phyloP scores from a whole-genome alignment of 2,113 vertebrate species.

The Sceloporus tristichus region DNA sequence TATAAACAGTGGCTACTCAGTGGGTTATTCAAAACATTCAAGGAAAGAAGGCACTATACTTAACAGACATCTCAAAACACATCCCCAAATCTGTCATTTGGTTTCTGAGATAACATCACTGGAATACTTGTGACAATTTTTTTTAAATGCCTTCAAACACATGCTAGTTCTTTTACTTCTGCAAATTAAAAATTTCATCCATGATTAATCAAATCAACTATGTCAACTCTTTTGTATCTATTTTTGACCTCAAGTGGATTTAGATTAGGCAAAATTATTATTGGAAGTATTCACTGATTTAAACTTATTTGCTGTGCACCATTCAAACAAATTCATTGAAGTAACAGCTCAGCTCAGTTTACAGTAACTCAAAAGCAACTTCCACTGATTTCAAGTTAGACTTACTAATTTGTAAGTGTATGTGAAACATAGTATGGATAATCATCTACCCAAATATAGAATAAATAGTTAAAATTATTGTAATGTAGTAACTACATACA shows the following conservation, averaged over 20 bases:
- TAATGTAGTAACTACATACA: too few species aligned
- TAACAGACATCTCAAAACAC: conserved; percentile 75
- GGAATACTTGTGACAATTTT: conserved; percentile 22
- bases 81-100: conserved; percentile 73
- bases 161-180: background rate
- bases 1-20: conserved; percentile 72
- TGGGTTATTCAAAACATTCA: conserved; percentile 75
- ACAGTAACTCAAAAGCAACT: background rate
- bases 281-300: conserved; percentile 21
- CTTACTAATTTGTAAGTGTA: background rate
- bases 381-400: background rate
- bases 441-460: background rate
- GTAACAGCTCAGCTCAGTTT: background rate
- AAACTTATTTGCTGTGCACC: background rate
- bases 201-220: background rate
- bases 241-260: conserved; percentile 38
- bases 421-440: background rate
- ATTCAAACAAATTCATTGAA: conserved; percentile 13
- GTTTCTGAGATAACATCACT: conserved; percentile 58
- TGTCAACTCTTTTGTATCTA: background rate
- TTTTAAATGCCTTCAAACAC: conserved; percentile 46
- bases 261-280: conserved; percentile 28
- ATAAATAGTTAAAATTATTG: too few species aligned
- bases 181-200: background rate
- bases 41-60: conserved; percentile 74